These are phyloP conservation scores for Acyrthosiphon pisum DNA, from an alignment of 1,140 invertebrate genomes.

Conservation along the genomic window DNA sequence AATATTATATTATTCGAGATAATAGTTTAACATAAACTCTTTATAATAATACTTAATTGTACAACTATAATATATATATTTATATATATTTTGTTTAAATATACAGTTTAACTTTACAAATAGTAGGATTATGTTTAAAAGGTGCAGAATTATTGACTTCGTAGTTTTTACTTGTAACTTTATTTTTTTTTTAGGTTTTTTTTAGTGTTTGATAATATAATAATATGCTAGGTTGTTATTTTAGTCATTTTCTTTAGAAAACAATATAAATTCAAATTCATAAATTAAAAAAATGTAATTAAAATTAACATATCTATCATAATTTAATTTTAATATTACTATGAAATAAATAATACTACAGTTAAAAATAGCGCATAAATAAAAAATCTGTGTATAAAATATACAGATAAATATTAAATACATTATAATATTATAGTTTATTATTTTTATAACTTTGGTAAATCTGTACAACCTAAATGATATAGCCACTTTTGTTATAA, in stretches of 20 bases:
- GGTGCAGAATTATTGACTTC: not conserved
- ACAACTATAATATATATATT: not conserved
- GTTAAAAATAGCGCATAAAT: not conserved
- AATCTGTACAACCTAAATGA: not conserved
- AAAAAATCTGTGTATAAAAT: not conserved
- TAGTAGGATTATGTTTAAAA: not conserved
- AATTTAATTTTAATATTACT: not conserved
- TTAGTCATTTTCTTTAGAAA: not conserved
- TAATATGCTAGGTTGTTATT: not conserved
- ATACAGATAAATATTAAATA: not conserved
- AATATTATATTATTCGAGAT: not conserved
- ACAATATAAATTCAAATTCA: not conserved
- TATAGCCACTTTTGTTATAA: not conserved
- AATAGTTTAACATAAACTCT: not conserved
- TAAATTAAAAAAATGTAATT: not conserved
- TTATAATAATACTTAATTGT: not conserved
- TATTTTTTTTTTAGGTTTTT: too few species aligned
- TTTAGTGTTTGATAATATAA: not conserved
- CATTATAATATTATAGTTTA: not conserved
- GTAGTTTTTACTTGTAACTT: too few species aligned
- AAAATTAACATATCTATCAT: not conserved
- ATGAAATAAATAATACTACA: not conserved
- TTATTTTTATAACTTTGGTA: not conserved
- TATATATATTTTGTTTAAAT: not conserved
- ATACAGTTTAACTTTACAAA: not conserved